Conservation (phyloP, 1,140 invertebrate species). For the Caenorhabditis brenneri region DNA sequence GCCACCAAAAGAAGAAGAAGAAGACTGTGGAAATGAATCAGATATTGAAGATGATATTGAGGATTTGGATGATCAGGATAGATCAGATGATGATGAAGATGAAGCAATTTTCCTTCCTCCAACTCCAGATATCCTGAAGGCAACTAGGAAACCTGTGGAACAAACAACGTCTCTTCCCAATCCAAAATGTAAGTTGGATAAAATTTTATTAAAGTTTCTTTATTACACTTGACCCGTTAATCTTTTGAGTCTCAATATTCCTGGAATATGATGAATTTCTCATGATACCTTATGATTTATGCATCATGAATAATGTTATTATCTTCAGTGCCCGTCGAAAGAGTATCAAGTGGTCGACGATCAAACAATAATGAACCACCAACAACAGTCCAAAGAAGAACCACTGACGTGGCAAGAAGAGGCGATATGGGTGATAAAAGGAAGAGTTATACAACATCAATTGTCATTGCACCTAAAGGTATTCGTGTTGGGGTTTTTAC, state of each 20-base stretch:
- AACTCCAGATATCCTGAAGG: conserved; percentile 60
- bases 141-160: conserved; percentile 51
- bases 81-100: conserved; percentile 62
- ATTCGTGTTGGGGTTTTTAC: background rate
- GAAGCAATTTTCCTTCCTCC: conserved; percentile 59
- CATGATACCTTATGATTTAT: background rate
- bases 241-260: background rate
- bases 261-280: background rate
- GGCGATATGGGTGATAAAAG: conserved; percentile 55
- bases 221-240: background rate
- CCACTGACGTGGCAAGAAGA: conserved; percentile 23
- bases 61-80: conserved; percentile 59
- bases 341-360: conserved; percentile 39
- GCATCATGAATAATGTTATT: conserved; percentile 3
- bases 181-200: background rate
- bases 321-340: conserved; percentile 24
- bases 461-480: conserved; percentile 64
- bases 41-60: conserved; percentile 58
- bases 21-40: conserved; percentile 57
- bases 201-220: background rate
- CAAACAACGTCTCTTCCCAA: conserved; percentile 46
- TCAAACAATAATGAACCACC: conserved; percentile 37
- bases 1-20: conserved; percentile 55
- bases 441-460: conserved; percentile 66
- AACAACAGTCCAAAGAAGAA: conserved; percentile 50